Evolutionary conservation across 2,888 invertebrate species (phyloP).

Genomic region (Liopterus haemorrhoidalis): DNA sequence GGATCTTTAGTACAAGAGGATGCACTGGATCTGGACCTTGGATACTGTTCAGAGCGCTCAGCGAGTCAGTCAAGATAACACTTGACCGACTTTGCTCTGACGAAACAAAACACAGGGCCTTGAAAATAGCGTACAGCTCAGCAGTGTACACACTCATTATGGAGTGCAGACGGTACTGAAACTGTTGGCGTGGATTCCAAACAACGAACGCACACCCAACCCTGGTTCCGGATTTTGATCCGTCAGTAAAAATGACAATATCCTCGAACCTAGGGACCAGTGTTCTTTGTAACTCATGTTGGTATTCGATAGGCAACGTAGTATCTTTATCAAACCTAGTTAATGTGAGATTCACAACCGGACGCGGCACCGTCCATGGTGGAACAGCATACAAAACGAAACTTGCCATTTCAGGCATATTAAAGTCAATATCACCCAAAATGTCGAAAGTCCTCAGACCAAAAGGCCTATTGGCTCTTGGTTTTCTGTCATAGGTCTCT

Average conservation of each 20-base stretch:
- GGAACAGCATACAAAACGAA: not conserved
- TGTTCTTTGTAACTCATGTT: too few species aligned
- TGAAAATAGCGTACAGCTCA: not conserved
- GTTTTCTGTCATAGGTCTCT: too few species aligned
- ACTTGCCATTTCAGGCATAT: not conserved
- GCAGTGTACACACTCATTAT: not conserved
- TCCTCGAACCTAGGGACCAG: too few species aligned
- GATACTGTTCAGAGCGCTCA: not conserved
- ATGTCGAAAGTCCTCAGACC: too few species aligned
- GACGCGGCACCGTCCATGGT: not conserved
- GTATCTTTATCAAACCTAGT: not conserved
- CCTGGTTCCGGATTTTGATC: not conserved
- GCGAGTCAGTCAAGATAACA: constrained; percentile 1
- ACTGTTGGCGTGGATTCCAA: too few species aligned
- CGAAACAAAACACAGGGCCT: constrained; percentile 1
- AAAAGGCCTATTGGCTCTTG: too few species aligned
- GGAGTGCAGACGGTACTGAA: not conserved
- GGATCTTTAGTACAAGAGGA: too few species aligned
- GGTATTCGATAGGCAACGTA: too few species aligned
- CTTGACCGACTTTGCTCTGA: too few species aligned
- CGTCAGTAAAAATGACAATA: too few species aligned
- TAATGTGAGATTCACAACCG: not conserved
- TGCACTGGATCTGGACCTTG: too few species aligned
- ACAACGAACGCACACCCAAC: not conserved
- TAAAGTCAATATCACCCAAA: too few species aligned